Evolutionary conservation across 2,888 invertebrate genomes (phyloP), one percentile per base, ranked within the genome.

Genomic region (Keiferia lycopersicella): DNA sequence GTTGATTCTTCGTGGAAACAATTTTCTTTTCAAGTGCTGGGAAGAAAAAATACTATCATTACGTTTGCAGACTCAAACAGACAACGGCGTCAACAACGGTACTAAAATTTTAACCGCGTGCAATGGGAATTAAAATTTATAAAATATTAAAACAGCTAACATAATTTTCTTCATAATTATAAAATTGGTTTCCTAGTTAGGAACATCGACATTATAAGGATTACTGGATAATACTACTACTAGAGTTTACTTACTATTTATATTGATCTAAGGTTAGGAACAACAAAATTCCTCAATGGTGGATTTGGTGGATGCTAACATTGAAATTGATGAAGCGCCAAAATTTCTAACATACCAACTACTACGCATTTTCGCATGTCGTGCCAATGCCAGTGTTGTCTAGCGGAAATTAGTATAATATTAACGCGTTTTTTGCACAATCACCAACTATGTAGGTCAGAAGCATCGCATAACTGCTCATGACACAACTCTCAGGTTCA

Each of bases 391-490:
- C 45, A 11, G 26, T 45, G 20, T 14, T 22, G 38, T 20, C 18
- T 20, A 20, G 11, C 26, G 11, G 45, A 39, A 14, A 45, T 45
- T 45, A 18, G 38, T 38, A 45, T 34, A 10, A 26, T 39, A 39
- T 41, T 12, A 11, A 20, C 41, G 76, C 66, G 71, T 74, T 74
- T 79, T 81, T 82, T 82, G 78, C 78, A 70, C 78, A 78, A 84
- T 83, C 80, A 80, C 71, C 72, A 67, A 72, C 69, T 69, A 87
- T 78, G 80, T 88, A 71, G 86, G 89, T 88, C 87, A 86, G 73
- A 83, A 74, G 74, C 79, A 77, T 82, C 84, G 74, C 83, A 84
- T 87, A 86, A 88, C 87, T 84, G 86, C 83, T 82, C 82, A 80
- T 85, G 85, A 86, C 84, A 87, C 83, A 83, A 85, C 69, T 66